These are phyloP conservation scores for Macquaria australasica DNA, from an alignment of 2,113 vertebrate species.

Conservation along the genomic window DNA sequence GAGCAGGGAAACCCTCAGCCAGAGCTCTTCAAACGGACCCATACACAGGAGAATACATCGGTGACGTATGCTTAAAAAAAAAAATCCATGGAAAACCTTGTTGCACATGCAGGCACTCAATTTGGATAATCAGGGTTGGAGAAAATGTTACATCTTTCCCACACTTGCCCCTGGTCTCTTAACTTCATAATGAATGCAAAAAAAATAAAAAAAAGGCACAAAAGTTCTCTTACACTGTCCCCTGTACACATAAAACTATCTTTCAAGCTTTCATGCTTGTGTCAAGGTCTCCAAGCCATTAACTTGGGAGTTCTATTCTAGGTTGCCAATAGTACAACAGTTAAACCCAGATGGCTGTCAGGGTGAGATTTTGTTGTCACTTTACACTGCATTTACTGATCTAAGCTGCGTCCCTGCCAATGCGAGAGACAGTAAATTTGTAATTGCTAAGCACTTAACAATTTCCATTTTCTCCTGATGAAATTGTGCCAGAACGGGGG, in stretches of 20 bases:
- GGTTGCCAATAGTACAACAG: conserved; percentile 69
- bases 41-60: neutral
- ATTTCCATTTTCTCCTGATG: conserved; percentile 64
- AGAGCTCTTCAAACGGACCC: conserved; percentile 6
- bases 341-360: conserved; percentile 68
- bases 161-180: conserved; percentile 41
- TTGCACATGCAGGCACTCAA: conserved; percentile 16
- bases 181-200: conserved; percentile 34
- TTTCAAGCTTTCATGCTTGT: conserved; percentile 56
- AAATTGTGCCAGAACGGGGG: conserved; percentile 13
- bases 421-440: conserved; percentile 48
- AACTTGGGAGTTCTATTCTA: conserved; percentile 57
- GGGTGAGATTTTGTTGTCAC: conserved; percentile 68
- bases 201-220: conserved; percentile 31
- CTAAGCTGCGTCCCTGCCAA: conserved; percentile 44
- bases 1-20: conserved; percentile 20
- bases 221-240: conserved; percentile 30
- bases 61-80: neutral
- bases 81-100: conserved; percentile 19
- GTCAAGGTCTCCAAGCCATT: conserved; percentile 66
- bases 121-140: conserved; percentile 2
- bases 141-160: conserved; percentile 77
- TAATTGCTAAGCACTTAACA: conserved; percentile 61
- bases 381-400: conserved; percentile 62
- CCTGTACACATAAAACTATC: conserved; percentile 60